Base-by-base conservation (phyloP, 2,888 invertebrate species). In the Cabera pusaria region DNA sequence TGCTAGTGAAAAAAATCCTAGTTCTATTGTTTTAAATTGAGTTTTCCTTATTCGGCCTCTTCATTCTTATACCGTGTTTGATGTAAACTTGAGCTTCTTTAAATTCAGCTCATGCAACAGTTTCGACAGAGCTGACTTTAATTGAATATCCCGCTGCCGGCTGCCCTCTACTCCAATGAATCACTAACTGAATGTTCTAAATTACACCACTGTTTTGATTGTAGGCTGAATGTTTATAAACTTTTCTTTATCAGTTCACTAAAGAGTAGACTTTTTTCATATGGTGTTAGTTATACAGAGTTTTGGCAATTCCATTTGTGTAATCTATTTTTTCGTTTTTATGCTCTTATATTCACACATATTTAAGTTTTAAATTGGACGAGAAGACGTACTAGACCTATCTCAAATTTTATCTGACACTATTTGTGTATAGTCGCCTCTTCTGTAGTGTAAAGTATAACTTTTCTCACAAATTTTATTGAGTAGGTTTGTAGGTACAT, bases 91-190 rank as follows among this genome's bases (percentile, higher is more conserved):
- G 5, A 21, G 16, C 21, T 26, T 31, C 26, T 38, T 38, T 17
- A 31, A 26, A 31, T 38, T 31, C 31, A 31, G 3, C 16, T 26
- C 31, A 32, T 31, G 31, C 25, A 7, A 22, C 38, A 38, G 31
- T 32, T 26, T 16, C 25, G 21, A 17, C 21, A 22, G 10, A 29
- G 24, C 18, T 32, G 6, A 14, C 23, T 19, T 38, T 38, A 32
- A 38, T 38, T 38, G 38, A 38, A 26, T 32, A 25, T 31, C 12
- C 11, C 11, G 17, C 37, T 10, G 20, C 12, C 11, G 11, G 17
- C 37, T 10, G 20, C 24, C 17, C 10, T 17, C 5, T 8, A 6
- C 5, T 17, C 21, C 11, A 31, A 38, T 38, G 31, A 31, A 31
- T 38, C 31, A 31, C 17, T 1, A 6, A 2, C 21, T 26, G n/a